Conservation (phyloP, 2,113 vertebrate species). For the Syrmaticus mikado region DNA sequence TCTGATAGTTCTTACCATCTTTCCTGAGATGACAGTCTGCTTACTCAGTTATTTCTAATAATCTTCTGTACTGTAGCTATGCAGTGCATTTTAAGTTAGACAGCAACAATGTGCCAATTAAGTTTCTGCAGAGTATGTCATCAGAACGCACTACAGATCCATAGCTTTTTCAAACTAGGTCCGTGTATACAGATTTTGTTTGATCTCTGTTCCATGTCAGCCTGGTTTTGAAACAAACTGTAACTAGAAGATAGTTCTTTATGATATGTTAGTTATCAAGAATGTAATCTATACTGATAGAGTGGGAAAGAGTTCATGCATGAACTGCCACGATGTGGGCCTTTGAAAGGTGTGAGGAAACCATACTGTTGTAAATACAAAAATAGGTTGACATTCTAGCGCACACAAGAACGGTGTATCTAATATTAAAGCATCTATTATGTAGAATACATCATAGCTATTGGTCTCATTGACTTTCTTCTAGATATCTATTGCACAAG, state of each 20-base stretch:
- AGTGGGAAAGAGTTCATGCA: not conserved
- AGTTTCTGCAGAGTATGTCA: slow-evolving; percentile 59
- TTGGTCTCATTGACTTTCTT: not conserved
- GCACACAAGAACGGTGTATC: not conserved
- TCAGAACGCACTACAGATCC: slow-evolving; percentile 60
- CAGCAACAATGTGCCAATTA: slow-evolving; percentile 67
- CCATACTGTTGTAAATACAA: not conserved
- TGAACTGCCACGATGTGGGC: not conserved
- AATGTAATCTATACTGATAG: slow-evolving; percentile 8
- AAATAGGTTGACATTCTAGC: not conserved
- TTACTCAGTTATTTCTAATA: slow-evolving; percentile 44
- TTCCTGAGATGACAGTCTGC: slow-evolving; percentile 5
- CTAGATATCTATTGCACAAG: not conserved
- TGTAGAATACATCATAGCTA: not conserved
- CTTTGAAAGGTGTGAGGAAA: not conserved
- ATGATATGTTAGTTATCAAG: slow-evolving; percentile 49
- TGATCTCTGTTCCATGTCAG: slow-evolving; percentile 69
- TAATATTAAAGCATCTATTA: not conserved
- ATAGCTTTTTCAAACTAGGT: slow-evolving; percentile 64
- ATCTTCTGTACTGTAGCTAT: slow-evolving; percentile 7
- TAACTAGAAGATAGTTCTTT: slow-evolving; percentile 54
- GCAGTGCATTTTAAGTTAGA: slow-evolving; percentile 50
- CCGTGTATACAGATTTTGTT: slow-evolving; percentile 71
- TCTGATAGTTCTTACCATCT: slow-evolving; percentile 24
- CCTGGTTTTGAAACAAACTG: slow-evolving; percentile 59